A percentile compares a stretch with the other conserved stretches of the same genome.
These are phyloP conservation scores for Tor tambroides DNA, from an alignment of 2,113 vertebrate genomes.

Conservation along the genomic window DNA sequence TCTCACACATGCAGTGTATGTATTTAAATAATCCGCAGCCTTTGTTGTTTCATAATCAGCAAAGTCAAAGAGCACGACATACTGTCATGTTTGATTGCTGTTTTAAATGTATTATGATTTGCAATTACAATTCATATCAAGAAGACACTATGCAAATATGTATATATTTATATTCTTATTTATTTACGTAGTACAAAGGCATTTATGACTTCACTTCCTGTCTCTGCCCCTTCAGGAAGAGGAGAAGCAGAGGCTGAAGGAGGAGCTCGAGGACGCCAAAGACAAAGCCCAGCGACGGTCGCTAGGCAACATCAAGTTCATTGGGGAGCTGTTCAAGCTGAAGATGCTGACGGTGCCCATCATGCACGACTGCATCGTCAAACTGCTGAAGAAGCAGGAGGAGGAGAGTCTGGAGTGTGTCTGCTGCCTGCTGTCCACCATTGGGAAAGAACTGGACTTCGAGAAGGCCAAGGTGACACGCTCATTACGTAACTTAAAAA, in stretches of 20 bases:
- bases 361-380: slow-evolving; percentile 98
- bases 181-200: too few species aligned
- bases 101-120: too few species aligned
- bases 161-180: too few species aligned
- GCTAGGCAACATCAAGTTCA: slow-evolving; percentile 97
- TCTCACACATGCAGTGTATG: too few species aligned
- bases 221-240: slow-evolving; percentile 75
- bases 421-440: slow-evolving; percentile 92
- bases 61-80: too few species aligned
- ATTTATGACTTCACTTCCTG: neutral
- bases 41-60: too few species aligned
- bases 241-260: slow-evolving; percentile 87
- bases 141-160: too few species aligned
- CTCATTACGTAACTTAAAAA: too few species aligned
- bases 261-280: slow-evolving; percentile 85
- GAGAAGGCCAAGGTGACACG: slow-evolving; percentile 88
- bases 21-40: too few species aligned
- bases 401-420: slow-evolving; percentile 97
- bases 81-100: too few species aligned
- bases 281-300: slow-evolving; percentile 91
- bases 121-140: too few species aligned
- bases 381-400: slow-evolving; percentile 96
- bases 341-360: slow-evolving; percentile 87
- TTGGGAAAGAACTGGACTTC: slow-evolving; percentile 97
- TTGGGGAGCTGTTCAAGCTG: slow-evolving; percentile 82